Base-by-base conservation (phyloP, 2,888 invertebrate genomes). In the Mongoloraphidia duomilia region DNA sequence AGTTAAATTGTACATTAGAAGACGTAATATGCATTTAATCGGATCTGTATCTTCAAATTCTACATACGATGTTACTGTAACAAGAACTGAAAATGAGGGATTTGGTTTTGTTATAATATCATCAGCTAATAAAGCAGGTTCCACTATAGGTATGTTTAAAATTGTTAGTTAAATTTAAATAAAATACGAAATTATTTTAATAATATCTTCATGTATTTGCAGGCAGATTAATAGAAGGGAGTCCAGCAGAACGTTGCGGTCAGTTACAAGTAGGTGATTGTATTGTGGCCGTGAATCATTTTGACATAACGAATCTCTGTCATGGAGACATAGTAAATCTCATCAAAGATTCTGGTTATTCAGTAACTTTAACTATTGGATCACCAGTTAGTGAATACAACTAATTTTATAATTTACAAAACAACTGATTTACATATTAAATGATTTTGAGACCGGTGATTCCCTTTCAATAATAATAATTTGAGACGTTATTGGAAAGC, bases 61-160 rank as follows among this genome's bases (percentile, higher is more conserved):
- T 62, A 91, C 94, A 0, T 94, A 94, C 61, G 93, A 96, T 68
- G 92, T 97, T 5, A 85, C 88, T 1, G 89, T 97, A 1, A 84
- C 84, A 52, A 74, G 95, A 46, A 80, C 81, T 64, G 94, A 95
- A 61, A 89, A 84, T 55, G 97, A 98, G 68, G 97, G 97, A 5
- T 98, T 98, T 66, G 98, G 98, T 10, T 98, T 98, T 68, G 96
- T 97, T 44, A 95, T 98, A 57, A 96, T 97, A 59, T 95, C 96
- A 0, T 92, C 92, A 6, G 88, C 92, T 4, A 91, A 90, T 57
- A 86, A 85, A 68, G 82, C 84, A 53, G 86, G 87, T 34, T 86
- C 86, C 1, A 91, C 91, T 26, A 93, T 94, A 56, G 93, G 93
- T 81, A 65, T 62, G 63, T 61, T 44, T 26, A 14, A 39, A 9